Evolutionary conservation across 2,113 vertebrate species (phyloP).

Genomic region (Epinephelus lanceolatus): DNA sequence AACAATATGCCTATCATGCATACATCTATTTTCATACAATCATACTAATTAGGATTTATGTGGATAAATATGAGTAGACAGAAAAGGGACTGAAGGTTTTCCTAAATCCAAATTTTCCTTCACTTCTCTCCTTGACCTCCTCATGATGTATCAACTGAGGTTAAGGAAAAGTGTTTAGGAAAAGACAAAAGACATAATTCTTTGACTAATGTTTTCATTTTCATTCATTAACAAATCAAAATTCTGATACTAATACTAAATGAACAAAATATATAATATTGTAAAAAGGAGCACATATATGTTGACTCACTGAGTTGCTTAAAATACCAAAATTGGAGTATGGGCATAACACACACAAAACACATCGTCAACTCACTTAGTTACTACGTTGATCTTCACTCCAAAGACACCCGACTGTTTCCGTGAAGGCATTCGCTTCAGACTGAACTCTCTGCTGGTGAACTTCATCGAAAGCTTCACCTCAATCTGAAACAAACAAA

Average conservation of each 20-base stretch:
- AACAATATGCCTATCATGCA: too few relatives aligned
- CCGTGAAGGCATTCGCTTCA: constrained; percentile 94
- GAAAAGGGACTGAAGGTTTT: too few relatives aligned
- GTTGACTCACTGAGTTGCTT: not conserved
- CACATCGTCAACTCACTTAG: constrained; percentile 89
- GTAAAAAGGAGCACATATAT: not conserved
- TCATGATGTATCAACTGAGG: too few relatives aligned
- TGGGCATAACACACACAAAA: not conserved
- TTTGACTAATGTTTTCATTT: not conserved
- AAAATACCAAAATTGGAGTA: not conserved
- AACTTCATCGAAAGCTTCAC: constrained; percentile 98
- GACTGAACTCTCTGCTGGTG: constrained; percentile 95
- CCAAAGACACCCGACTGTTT: constrained; percentile 97
- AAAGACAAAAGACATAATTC: too few relatives aligned
- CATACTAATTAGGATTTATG: too few relatives aligned
- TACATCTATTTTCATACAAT: too few relatives aligned
- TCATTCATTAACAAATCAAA: not conserved
- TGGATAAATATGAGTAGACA: too few relatives aligned
- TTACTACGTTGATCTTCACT: constrained; percentile 95
- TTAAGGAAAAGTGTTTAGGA: too few relatives aligned
- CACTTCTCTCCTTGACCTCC: too few relatives aligned
- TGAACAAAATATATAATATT: not conserved
- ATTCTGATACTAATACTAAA: not conserved
- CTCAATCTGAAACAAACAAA: constrained; percentile 87
- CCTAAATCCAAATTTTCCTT: too few relatives aligned